Evolutionary conservation across 2,888 invertebrate species (phyloP).

Genomic region (Apamea sordens): DNA sequence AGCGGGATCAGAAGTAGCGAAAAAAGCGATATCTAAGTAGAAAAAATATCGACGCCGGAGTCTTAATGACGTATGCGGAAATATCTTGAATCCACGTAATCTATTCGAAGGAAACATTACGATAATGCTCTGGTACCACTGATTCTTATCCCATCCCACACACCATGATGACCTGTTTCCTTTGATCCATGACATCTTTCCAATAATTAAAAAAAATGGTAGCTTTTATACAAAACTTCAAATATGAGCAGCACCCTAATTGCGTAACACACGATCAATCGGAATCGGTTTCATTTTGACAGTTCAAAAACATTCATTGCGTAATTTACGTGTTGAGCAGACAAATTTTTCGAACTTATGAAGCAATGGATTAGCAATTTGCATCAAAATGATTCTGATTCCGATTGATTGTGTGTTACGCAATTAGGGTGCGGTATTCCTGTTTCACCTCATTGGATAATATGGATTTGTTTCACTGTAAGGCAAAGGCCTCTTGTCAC

Average conservation of each 20-base stretch:
- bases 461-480: not conserved
- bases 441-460: not conserved
- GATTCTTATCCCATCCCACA: conserved; percentile 53
- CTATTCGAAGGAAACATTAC: conserved; percentile 29
- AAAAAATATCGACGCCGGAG: not conserved
- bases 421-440: too few species aligned
- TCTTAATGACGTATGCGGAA: conserved; percentile 27
- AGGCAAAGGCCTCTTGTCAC: not conserved
- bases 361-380: too few species aligned
- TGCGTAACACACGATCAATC: too few species aligned
- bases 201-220: conserved; percentile 6
- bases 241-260: too few species aligned
- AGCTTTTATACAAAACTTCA: not conserved
- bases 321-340: too few species aligned
- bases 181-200: conserved; percentile 31
- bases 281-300: too few species aligned
- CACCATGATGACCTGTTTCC: conserved; percentile 40
- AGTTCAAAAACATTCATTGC: too few species aligned
- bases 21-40: not conserved
- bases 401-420: too few species aligned
- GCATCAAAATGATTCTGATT: too few species aligned
- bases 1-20: not conserved
- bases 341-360: too few species aligned
- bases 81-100: conserved; percentile 15
- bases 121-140: conserved; percentile 33